Evolutionary conservation across 2,113 vertebrate species (phyloP).

Genomic region (Columba livia): DNA sequence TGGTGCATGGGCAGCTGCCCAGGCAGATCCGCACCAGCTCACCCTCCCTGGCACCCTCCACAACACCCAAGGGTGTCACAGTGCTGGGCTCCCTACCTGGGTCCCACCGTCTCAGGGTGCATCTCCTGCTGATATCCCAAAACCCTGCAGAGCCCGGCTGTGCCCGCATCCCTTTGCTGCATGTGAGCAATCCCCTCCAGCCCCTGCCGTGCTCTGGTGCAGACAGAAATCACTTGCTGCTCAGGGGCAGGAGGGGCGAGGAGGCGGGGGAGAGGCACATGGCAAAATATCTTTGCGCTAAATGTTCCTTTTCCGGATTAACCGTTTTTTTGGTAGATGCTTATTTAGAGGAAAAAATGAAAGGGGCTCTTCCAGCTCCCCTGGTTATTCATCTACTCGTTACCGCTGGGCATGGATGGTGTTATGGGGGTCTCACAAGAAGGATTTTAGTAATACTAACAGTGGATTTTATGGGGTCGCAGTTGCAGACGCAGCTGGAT

Average conservation of each 20-base stretch:
- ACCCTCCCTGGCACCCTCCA: accelerated
- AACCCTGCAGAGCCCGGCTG: not conserved
- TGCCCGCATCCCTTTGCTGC: not conserved
- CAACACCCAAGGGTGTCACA: accelerated
- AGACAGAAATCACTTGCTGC: accelerated
- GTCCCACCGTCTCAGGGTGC: not conserved
- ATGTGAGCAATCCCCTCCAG: not conserved
- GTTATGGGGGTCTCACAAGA: not conserved
- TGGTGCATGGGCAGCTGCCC: not conserved
- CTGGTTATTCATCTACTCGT: not conserved
- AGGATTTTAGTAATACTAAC: not conserved
- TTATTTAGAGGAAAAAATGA: not conserved
- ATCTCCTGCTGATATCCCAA: not conserved
- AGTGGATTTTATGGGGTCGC: not conserved
- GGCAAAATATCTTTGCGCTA: accelerated
- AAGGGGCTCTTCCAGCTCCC: not conserved
- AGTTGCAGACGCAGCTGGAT: not conserved
- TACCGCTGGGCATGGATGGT: accelerated
- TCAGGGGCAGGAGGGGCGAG: not conserved
- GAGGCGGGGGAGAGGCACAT: not conserved
- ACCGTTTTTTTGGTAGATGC: not conserved
- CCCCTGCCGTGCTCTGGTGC: not conserved
- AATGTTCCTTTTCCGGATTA: not conserved
- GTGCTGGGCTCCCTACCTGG: accelerated
- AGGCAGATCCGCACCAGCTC: not conserved